Evolutionary conservation across 1,140 invertebrate genomes (phyloP), one percentile per base, ranked within the genome.

Genomic region (Brachionus manjavacas): DNA sequence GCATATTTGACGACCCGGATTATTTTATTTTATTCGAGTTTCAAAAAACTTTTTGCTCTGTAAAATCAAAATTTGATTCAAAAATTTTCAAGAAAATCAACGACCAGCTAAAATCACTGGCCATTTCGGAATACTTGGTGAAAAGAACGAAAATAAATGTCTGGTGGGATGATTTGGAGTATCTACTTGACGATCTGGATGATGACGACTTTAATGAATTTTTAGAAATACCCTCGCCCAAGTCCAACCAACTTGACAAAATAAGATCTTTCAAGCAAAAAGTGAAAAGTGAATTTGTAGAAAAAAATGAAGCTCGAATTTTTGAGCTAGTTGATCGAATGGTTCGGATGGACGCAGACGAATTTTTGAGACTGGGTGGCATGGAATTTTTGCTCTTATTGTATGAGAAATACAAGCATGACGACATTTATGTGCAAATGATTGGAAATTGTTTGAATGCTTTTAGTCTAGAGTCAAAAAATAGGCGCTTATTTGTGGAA

Each of bases 1-100:
- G 49, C 6, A 81, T 81, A 11, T 66, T 23, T 35, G 52, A 60
- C 28, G 79, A 81, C 64, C 35, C 52, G 3, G 79, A 25, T 20
- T 81, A 64, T 81, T 81, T 64, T 31, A 16, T 81, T 23, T 31
- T 81, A 43, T 81, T 81, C 28, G 79, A 81, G n/a, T 81, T 81
- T 68, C 60, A 41, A 11, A 81, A 39, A 14, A 81, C 31, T 6
- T 81, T 81, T 64, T 39, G 11, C 3, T 14, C 14, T n/a, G 31
- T 41, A 39, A 41, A 72, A 41, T 72, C 68, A 60, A 81, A 68
- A 60, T 64, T 64, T 81, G 79, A 60, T 35, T 41, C 52, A 20
- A 81, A 80, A 80, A 60, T 80, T 16, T 60, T 80, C 28, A 23
- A 16, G 14, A 55, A 39, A 80, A 16, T 80, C 4, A 64, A 39